Base-by-base conservation (phyloP, 2,797 vertebrate genomes). In the Ptychadena robeensis region DNA sequence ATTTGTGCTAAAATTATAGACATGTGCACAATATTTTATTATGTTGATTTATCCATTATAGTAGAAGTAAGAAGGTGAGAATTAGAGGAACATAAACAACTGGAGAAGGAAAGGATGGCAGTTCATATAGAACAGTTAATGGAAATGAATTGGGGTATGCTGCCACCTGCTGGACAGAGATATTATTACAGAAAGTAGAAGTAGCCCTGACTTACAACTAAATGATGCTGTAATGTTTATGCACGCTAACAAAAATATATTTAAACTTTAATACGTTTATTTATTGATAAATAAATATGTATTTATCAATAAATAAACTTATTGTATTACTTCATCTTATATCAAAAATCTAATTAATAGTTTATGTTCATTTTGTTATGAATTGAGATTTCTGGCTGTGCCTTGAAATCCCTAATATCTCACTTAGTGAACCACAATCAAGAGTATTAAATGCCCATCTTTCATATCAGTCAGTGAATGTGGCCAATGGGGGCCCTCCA, bases 161-260 rank as follows among this genome's bases (percentile, higher is more conserved):
- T 85, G 77, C 82, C 82, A 85, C 79, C 82, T 80, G 18, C 44
- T 84, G 82, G 82, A 53, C n/a, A 2, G 10, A 15, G 12, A 37
- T 31, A 44, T 28, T 22, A 70, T 70, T 80, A 27, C 66, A 70
- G 1, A 8, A 18, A 48, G 38, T 22, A 1, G 44, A 18, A 18
- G 18, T 53, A 53, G 15, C 44, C 7, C 4, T 53, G 18, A 5
- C 22, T n/a, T 7, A 2, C 40, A 53, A 18, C 8, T 15, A 5
- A 6, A 53, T 53, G 18, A 53, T 7, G 18, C 44, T 22, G 2
- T 18, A 22, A 48, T 18, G 15, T 48, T 48, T n/a, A n/a, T n/a
- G 5, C 4, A 38, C 37, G 9, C 4, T 38, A 38, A 9, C n/a
- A n/a, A n/a, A 4, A 38, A 9, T 38, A 0, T 5, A 12, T 6